Conservation (phyloP, 2,888 invertebrate species). For the Mellilla xanthometata region DNA sequence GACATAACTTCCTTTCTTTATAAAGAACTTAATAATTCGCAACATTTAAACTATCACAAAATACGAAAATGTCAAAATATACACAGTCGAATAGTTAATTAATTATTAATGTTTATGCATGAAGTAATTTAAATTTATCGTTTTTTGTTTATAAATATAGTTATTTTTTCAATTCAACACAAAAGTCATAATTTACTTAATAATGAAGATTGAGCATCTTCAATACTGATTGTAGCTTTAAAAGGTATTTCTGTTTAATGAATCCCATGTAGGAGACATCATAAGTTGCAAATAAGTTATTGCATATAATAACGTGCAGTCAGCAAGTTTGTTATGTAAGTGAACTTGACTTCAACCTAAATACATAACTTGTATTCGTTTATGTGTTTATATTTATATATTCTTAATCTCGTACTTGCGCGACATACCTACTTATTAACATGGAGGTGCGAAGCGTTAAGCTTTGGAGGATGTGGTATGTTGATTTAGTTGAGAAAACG, state of each 20-base stretch:
- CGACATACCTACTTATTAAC: slow-evolving; percentile 10
- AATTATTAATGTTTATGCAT: too few relatives aligned
- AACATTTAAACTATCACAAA: too few relatives aligned
- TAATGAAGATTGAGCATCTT: not conserved
- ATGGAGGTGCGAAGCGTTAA: slow-evolving; percentile 35
- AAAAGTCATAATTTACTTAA: too few relatives aligned
- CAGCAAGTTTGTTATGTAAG: slow-evolving; percentile 29
- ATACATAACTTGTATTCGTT: slow-evolving; percentile 42
- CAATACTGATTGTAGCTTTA: slow-evolving; percentile 1
- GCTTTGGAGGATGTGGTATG: slow-evolving; percentile 47
- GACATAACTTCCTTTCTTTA: too few relatives aligned
- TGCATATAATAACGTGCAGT: slow-evolving; percentile 17
- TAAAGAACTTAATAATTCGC: too few relatives aligned
- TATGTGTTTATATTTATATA: slow-evolving; percentile 51
- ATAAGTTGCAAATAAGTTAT: slow-evolving; percentile 15
- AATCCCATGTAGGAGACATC: slow-evolving; percentile 21
- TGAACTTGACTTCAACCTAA: slow-evolving; percentile 75
- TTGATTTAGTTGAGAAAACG: too few relatives aligned
- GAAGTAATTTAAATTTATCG: too few relatives aligned
- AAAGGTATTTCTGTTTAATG: slow-evolving; percentile 10
- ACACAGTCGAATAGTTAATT: too few relatives aligned
- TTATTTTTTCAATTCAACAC: too few relatives aligned
- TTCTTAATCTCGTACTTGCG: slow-evolving; percentile 36
- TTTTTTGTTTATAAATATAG: too few relatives aligned
- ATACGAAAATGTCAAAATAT: too few relatives aligned